These are phyloP conservation scores for Selene dorsalis DNA, from an alignment of 2,797 vertebrate genomes.

Conservation along the genomic window DNA sequence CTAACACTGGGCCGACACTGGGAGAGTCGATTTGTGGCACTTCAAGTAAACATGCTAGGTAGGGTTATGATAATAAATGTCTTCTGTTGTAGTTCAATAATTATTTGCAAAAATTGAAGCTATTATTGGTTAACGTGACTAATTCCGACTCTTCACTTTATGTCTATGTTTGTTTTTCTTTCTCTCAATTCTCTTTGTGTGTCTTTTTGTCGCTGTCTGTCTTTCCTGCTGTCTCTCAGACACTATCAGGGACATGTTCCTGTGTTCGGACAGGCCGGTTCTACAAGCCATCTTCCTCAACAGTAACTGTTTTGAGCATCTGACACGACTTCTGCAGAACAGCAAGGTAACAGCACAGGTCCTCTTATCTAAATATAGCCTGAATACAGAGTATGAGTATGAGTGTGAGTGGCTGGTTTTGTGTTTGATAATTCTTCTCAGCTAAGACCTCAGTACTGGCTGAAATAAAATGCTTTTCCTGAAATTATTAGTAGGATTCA, in stretches of 20 bases:
- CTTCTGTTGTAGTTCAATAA: background rate
- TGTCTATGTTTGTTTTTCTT: too few species aligned
- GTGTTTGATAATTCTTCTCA: slow-evolving; percentile 8
- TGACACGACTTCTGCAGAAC: slow-evolving; percentile 95
- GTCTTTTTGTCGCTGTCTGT: background rate
- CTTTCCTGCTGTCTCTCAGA: slow-evolving; percentile 77
- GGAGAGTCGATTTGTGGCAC: slow-evolving; percentile 93
- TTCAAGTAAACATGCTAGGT: slow-evolving; percentile 98
- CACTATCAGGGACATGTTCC: slow-evolving; percentile 96
- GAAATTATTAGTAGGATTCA: background rate
- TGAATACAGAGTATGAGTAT: slow-evolving; percentile 1
- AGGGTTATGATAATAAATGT: slow-evolving; percentile 52
- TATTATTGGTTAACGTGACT: background rate
- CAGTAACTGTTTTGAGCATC: slow-evolving; percentile 98
- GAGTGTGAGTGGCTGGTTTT: background rate
- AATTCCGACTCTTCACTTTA: background rate
- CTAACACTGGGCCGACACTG: slow-evolving; percentile 83
- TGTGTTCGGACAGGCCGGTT: slow-evolving; percentile 94
- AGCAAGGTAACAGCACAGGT: slow-evolving; percentile 89
- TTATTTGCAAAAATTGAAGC: background rate
- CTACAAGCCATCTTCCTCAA: slow-evolving; percentile 99
- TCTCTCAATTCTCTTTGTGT: background rate
- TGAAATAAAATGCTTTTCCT: background rate
- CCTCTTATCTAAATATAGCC: slow-evolving; percentile 11
- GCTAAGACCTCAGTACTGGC: background rate